Base-by-base conservation (phyloP, 2,113 vertebrate genomes). In the Casuarius casuarius region DNA sequence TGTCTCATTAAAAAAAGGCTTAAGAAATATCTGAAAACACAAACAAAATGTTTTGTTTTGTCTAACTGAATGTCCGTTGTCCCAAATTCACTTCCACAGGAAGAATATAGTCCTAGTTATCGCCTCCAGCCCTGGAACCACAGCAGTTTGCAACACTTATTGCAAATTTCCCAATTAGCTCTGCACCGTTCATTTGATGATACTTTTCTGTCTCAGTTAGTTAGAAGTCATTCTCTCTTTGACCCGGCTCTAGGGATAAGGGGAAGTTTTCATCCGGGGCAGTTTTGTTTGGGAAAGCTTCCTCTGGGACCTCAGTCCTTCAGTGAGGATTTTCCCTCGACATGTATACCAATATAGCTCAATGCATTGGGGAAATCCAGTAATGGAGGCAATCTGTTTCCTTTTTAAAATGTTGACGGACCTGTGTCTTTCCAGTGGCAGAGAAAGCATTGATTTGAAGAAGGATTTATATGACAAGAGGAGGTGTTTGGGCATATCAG, bases 21-120 rank as follows among this genome's bases (percentile, higher is more conserved):
- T 31, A 42, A 93, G 77, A 84, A 84, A 40, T 38, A 70, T 40
- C 40, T 44, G 83, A n/a, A 93, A 77, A 7, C 16, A 74, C 38
- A 94, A 92, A 77, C 28, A 86, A 33, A 84, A 70, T 52, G 12
- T 73, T 94, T 93, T 85, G 51, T 72, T 95, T 88, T 79, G 74
- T 68, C 83, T 75, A 65, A 63, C 51, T 78, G 65, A 28, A 61
- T 61, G 46, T 82, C 78, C 21, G 13, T 84, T 92, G 48, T 89
- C 33, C 38, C 44, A 75, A 87, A 23, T 14, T 21, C 5, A 23
- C 12, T 89, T 48, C 31, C 67, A 46, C 29, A 81, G 73, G 89
- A 92, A 89, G 56, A 66, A 7, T 78, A 71, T 85, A 81, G 54
- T 59, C 38, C 23, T 23, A 54, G 15, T 81, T 89, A 31, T 23